phyloP scores from a whole-genome alignment of 2,797 vertebrate species.

The Nasua narica region DNA sequence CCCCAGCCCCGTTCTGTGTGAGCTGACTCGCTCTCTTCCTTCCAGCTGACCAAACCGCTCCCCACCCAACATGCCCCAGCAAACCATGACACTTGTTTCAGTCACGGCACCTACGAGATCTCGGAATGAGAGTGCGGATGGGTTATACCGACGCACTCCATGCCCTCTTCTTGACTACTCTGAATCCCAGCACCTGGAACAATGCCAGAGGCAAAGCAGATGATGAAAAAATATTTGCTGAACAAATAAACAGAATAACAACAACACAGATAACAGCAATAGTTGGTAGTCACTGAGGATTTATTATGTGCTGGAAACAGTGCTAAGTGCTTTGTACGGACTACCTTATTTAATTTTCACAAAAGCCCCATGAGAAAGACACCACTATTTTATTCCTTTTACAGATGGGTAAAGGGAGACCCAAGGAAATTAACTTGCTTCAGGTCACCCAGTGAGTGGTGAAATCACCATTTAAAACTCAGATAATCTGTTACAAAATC shows the following conservation, averaged over 20 bases:
- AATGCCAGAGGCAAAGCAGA: background rate
- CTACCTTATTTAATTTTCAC: background rate
- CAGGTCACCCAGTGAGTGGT: too few relatives aligned
- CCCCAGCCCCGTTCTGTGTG: background rate
- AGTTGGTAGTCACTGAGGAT: background rate
- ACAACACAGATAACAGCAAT: background rate
- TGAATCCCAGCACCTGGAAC: background rate
- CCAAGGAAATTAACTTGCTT: background rate
- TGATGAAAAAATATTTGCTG: background rate
- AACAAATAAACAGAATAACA: background rate
- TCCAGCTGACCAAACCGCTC: background rate
- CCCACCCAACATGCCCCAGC: background rate
- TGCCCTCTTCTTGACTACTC: background rate
- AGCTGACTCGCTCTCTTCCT: background rate
- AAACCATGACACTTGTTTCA: background rate
- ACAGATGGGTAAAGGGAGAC: background rate
- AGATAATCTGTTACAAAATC: conserved; percentile 1
- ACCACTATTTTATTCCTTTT: background rate
- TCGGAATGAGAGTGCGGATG: background rate
- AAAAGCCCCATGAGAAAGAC: background rate
- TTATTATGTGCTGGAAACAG: background rate
- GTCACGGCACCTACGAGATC: background rate
- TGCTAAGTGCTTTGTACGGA: background rate
- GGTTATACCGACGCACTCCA: background rate
- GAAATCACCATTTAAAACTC: background rate